These are phyloP conservation scores for Solea senegalensis DNA, from an alignment of 2,113 vertebrate species.

Conservation along the genomic window DNA sequence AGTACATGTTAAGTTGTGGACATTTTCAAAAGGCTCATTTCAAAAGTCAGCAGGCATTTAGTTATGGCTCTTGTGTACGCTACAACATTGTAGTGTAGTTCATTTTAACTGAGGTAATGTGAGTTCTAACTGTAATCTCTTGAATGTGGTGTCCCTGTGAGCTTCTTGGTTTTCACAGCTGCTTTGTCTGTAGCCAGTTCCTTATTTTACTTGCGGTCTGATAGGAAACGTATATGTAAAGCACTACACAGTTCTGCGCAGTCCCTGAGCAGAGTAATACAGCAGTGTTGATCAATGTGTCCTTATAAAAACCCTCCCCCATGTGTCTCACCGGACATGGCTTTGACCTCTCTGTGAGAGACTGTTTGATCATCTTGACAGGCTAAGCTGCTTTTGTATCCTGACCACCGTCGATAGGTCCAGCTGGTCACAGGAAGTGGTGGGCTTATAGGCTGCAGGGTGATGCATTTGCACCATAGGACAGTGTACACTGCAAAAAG, in stretches of 20 bases:
- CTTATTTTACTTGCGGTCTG: not conserved
- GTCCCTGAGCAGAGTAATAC: conserved; percentile 21
- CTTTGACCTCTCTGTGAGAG: conserved; percentile 54
- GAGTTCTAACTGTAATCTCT: not conserved
- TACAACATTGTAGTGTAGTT: too few species aligned
- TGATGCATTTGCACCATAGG: conserved; percentile 34
- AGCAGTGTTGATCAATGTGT: conserved; percentile 29
- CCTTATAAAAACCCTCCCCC: conserved; percentile 10
- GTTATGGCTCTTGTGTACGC: too few species aligned
- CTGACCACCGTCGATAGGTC: conserved; percentile 47
- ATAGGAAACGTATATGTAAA: not conserved
- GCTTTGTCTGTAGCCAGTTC: not conserved
- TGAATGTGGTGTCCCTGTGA: not conserved
- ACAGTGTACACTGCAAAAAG: conserved; percentile 11
- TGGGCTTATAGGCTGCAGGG: conserved; percentile 35
- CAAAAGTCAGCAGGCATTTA: too few species aligned
- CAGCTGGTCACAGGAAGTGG: conserved; percentile 63
- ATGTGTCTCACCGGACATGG: conserved; percentile 31
- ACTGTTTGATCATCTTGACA: conserved; percentile 57
- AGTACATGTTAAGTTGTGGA: too few species aligned
- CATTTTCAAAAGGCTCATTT: too few species aligned
- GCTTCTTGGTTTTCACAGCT: not conserved
- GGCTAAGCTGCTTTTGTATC: conserved; percentile 48
- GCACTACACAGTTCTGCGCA: not conserved
- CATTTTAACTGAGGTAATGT: not conserved